phyloP scores from a whole-genome alignment of 2,113 vertebrate genomes.

The Salvelinus alpinus region DNA sequence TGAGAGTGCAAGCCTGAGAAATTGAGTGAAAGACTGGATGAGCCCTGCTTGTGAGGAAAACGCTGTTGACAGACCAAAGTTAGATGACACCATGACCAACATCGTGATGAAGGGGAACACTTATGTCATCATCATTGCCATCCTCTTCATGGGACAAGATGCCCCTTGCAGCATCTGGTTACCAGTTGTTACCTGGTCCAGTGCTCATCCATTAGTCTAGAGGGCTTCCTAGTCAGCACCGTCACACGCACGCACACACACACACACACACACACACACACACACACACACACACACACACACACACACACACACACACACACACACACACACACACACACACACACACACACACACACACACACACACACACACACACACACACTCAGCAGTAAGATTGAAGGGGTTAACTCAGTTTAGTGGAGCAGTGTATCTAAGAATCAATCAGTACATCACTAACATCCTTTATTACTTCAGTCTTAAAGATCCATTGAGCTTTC shows the following conservation, averaged over 20 bases:
- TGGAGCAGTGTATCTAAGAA: constrained; percentile 10
- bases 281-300: background rate
- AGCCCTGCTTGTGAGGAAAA: background rate
- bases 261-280: background rate
- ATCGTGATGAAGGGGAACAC: background rate
- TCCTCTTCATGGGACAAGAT: constrained; percentile 22
- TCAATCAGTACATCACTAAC: constrained; percentile 3
- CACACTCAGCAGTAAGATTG: background rate
- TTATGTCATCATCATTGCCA: constrained; percentile 4
- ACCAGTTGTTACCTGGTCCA: constrained; percentile 33
- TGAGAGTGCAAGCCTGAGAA: no score
- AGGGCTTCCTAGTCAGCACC: background rate
- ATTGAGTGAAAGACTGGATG: no score
- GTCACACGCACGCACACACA: background rate
- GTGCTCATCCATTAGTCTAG: constrained; percentile 40
- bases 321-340: background rate
- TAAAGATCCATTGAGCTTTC: background rate
- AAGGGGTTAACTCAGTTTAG: constrained; percentile 3
- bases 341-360: no score
- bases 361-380: background rate
- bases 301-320: constrained; percentile 7
- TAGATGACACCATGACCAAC: background rate
- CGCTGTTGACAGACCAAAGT: background rate
- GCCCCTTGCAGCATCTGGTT: constrained; percentile 51
- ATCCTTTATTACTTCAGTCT: background rate